phyloP scores from a whole-genome alignment of 2,797 vertebrate species.

The Rhinatrema bivittatum region DNA sequence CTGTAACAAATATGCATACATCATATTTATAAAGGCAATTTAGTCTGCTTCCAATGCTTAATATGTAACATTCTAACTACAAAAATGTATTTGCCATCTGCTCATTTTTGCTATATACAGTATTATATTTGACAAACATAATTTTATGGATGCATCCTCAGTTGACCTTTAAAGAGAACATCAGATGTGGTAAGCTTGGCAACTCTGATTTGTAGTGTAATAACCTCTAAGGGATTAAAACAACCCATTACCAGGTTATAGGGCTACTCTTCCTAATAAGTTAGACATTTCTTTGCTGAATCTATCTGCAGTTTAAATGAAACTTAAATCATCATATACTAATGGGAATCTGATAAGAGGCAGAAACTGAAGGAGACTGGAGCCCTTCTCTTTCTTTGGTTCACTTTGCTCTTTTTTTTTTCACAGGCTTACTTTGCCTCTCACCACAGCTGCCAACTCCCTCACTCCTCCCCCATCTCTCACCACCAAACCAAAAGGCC shows the following conservation, averaged over 20 bases:
- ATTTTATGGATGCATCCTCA: neutral
- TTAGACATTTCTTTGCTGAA: conserved; percentile 10
- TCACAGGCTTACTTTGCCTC: neutral
- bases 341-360: neutral
- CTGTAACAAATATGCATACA: no score
- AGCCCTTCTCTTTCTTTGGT: neutral
- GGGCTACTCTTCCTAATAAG: no score
- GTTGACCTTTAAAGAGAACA: neutral
- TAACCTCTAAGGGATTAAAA: neutral
- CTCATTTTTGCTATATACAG: conserved; percentile 8
- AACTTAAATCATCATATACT: neutral
- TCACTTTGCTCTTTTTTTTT: neutral
- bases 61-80: no score
- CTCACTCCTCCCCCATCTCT: neutral
- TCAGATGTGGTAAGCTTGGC: accelerated
- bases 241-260: accelerated
- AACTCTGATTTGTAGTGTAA: neutral
- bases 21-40: no score
- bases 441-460: no score
- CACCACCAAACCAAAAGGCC: neutral
- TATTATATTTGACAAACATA: neutral
- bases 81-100: neutral
- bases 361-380: neutral
- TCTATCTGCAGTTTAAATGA: neutral
- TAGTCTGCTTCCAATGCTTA: no score